These are phyloP conservation scores for Aphelenchoides fujianensis DNA, from an alignment of 1,140 invertebrate genomes.

Conservation along the genomic window DNA sequence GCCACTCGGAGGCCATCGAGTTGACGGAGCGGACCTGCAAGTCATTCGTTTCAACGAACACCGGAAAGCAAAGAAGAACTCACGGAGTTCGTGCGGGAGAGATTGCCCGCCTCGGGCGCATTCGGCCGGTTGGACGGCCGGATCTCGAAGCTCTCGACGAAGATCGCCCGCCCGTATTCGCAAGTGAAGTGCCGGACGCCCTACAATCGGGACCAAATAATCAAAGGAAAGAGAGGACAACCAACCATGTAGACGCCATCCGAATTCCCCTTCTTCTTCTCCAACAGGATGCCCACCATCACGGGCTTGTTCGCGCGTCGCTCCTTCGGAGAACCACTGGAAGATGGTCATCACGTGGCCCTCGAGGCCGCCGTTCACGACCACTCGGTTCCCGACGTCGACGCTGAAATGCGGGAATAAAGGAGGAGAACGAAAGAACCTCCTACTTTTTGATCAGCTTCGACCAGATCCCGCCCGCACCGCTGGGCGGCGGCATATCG, in stretches of 20 bases:
- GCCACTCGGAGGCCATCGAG: slow-evolving; percentile 1
- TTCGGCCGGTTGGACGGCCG: not conserved
- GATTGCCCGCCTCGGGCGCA: not conserved
- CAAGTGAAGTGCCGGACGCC: slow-evolving; percentile 20
- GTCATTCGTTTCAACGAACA: too few species aligned
- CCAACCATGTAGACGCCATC: slow-evolving; percentile 14
- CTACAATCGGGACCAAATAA: slow-evolving; percentile 7
- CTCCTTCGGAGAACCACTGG: slow-evolving; percentile 10
- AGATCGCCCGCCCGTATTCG: not conserved
- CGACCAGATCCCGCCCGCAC: slow-evolving; percentile 17
- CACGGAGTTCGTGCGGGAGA: not conserved
- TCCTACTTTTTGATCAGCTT: slow-evolving; percentile 12
- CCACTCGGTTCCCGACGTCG: slow-evolving; percentile 17
- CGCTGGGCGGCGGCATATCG: slow-evolving; percentile 5
- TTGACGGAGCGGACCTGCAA: slow-evolving; percentile 14
- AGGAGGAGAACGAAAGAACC: not conserved
- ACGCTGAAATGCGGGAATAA: not conserved
- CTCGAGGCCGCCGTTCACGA: not conserved
- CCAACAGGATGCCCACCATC: slow-evolving; percentile 17
- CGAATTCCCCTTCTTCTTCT: slow-evolving; percentile 6
- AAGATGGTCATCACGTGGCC: slow-evolving; percentile 21
- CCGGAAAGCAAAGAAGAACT: not conserved
- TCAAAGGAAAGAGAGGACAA: too few species aligned
- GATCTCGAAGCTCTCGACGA: slow-evolving; percentile 22
- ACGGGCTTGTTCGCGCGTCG: slow-evolving; percentile 14